Evolutionary conservation across 1,140 invertebrate species (phyloP), one percentile per base, ranked within the genome.

Genomic region (Campoletis sonorensis): DNA sequence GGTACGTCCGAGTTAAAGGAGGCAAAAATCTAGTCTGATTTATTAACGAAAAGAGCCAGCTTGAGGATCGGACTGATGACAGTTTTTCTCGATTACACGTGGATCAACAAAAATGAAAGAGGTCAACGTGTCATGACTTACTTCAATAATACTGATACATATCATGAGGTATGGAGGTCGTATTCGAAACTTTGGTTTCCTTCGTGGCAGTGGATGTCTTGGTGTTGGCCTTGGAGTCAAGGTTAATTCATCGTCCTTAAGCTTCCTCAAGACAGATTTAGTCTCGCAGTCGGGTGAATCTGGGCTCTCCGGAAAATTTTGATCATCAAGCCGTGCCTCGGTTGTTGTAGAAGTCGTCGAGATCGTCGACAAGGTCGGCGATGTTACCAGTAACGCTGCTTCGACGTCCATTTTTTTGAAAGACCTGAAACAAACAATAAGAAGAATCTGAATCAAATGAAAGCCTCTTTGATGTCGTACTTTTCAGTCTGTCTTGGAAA

Each of bases 141-240:
- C 91, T 87, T 92, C 90, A 68, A 92, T 87, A 40, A 91, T 90
- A 73, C 91, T 92, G 82, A 92, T 90, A 81, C 88, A 92, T 49
- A 92, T 92, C 91, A 92, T 92, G 23, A 92, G 89, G 84, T 91
- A 92, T 37, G 91, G 91, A 85, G 90, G 89, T 89, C 89, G 87
- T 89, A 92, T 91, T 79, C 89, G 87, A 81, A 92, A 89, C 83
- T 89, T 90, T 15, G 89, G 88, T 83, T 91, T 91, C 81, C 86
- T 87, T 27, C 79, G 79, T 70, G 82, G 86, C 71, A 86, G 27
- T 40, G 86, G 81, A 64, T 90, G 80, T 83, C 87, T 86, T n/a
- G 87, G 86, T 13, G 81, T 87, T 1, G 89, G 86, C 79, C 83
- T 87, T 13, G 87, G 84, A 21, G 87, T 88, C 54, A 89, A 79